Evolutionary conservation across 1,140 invertebrate species (phyloP), one percentile per base, ranked within the genome.

Genomic region (Nephotettix cincticeps): DNA sequence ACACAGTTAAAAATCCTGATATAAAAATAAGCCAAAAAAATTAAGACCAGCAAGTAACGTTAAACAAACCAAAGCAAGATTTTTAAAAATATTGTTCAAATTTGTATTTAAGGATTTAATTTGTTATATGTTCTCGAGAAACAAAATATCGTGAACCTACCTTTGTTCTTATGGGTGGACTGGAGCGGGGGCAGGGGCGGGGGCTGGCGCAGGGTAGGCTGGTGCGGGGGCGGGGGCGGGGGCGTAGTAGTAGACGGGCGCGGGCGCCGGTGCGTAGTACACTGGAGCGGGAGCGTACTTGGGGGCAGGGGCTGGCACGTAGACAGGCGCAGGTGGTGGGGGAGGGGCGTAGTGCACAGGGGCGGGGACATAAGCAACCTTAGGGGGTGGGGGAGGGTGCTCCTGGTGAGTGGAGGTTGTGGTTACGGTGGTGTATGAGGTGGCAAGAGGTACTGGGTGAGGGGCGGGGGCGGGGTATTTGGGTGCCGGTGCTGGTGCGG

Each of bases 261-360:
- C 43, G 27, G 64, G 64, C 28, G 64, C 43, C 1, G 30, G 32
- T 32, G 64, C 32, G 29, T 43, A 36, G 9, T 23, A 36, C 1
- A 66, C 64, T 66, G 64, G 64, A 36, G 64, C 64, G 21, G 64
- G 64, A 36, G 29, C 29, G 32, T 36, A 36, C 23, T 63, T 28
- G 21, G 64, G 64, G 40, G 29, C 29, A 25, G 29, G 64, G 14
- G 64, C 64, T 32, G 64, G 64, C n/a, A 25, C 64, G 25, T 66
- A 65, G 1, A 65, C 63, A 13, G 63, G 63, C n/a, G 63, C 63
- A 1, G 14, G 47, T 4, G 47, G 4, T 9, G 47, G 47, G 25
- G 56, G 23, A 61, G 56, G 56, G 6, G 25, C 56, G 56, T 61
- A 61, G 47, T 51, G 47, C 47, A n/a, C 21, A 6, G 17, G 47